phyloP scores from a whole-genome alignment of 2,113 vertebrate species.

The Cephalopholis sonnerati region DNA sequence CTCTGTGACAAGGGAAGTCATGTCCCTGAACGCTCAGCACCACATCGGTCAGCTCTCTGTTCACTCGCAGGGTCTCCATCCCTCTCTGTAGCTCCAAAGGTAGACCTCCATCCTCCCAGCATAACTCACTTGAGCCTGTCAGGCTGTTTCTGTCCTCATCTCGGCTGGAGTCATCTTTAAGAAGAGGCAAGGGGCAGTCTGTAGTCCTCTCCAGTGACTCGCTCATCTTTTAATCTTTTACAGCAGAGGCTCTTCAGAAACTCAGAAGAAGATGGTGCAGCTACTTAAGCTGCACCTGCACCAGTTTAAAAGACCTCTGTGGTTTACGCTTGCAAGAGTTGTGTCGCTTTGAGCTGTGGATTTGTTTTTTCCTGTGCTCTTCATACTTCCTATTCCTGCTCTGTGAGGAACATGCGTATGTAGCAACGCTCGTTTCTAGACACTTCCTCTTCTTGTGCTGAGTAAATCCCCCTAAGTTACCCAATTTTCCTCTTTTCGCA shows the following conservation, averaged over 20 bases:
- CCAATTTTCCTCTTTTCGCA: background rate
- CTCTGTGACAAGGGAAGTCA: slow-evolving; percentile 93
- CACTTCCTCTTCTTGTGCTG: slow-evolving; percentile 70
- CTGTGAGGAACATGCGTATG: slow-evolving; percentile 35
- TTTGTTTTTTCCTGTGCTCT: slow-evolving; percentile 68
- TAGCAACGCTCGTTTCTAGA: slow-evolving; percentile 34
- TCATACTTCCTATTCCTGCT: slow-evolving; percentile 81
- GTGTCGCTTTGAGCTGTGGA: slow-evolving; percentile 41
- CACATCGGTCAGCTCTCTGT: slow-evolving; percentile 94
- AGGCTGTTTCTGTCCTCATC: slow-evolving; percentile 81
- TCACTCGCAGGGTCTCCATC: slow-evolving; percentile 91
- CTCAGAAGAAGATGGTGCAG: slow-evolving; percentile 1
- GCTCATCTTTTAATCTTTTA: slow-evolving; percentile 87
- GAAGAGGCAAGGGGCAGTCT: slow-evolving; percentile 77
- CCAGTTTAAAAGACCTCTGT: slow-evolving; percentile 12
- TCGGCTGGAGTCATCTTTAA: slow-evolving; percentile 76
- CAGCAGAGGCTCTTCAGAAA: slow-evolving; percentile 3
- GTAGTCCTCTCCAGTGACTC: slow-evolving; percentile 89
- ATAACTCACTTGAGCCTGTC: slow-evolving; percentile 84
- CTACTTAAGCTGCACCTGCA: slow-evolving; percentile 44
- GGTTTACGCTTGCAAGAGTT: slow-evolving; percentile 38
- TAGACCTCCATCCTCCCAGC: slow-evolving; percentile 90
- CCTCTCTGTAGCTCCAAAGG: slow-evolving; percentile 92
- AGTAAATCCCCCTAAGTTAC: slow-evolving; percentile 24
- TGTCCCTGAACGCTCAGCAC: slow-evolving; percentile 89